Evolutionary conservation across 2,888 invertebrate genomes (phyloP).

Genomic region (Cheilosia variabilis): DNA sequence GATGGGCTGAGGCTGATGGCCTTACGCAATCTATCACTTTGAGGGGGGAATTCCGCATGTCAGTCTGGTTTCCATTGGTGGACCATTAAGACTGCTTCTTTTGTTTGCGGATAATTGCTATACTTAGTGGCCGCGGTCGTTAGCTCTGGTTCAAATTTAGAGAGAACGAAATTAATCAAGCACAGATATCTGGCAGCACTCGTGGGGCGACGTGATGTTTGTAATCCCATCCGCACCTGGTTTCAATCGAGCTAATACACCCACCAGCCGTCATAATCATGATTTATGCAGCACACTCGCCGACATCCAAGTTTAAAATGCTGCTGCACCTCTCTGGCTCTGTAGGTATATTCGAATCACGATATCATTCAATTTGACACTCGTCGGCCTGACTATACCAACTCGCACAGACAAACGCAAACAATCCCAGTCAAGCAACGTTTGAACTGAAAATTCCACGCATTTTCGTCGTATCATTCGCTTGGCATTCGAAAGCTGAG

Average conservation of each 20-base stretch:
- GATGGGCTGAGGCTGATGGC: neutral
- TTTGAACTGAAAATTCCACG: constrained; percentile 57
- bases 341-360: constrained; percentile 22
- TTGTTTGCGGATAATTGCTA: neutral
- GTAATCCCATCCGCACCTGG: constrained; percentile 66
- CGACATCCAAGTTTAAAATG: neutral
- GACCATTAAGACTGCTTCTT: neutral
- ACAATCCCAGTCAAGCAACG: constrained; percentile 22
- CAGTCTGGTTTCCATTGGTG: no score
- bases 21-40: no score
- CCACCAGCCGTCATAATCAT: constrained; percentile 48
- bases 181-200: neutral
- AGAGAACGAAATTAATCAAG: neutral
- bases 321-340: constrained; percentile 31
- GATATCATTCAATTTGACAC: constrained; percentile 57
- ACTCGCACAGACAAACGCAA: constrained; percentile 1
- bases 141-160: neutral
- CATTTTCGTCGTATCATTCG: constrained; percentile 19
- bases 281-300: constrained; percentile 58
- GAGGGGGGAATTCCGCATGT: no score
- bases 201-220: constrained; percentile 29
- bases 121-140: no score
- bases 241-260: constrained; percentile 46
- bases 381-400: neutral
- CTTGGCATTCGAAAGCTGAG: constrained; percentile 50